These are phyloP conservation scores for Protobothrops flavoviridis DNA, from an alignment of 2,113 vertebrate species.

Conservation along the genomic window DNA sequence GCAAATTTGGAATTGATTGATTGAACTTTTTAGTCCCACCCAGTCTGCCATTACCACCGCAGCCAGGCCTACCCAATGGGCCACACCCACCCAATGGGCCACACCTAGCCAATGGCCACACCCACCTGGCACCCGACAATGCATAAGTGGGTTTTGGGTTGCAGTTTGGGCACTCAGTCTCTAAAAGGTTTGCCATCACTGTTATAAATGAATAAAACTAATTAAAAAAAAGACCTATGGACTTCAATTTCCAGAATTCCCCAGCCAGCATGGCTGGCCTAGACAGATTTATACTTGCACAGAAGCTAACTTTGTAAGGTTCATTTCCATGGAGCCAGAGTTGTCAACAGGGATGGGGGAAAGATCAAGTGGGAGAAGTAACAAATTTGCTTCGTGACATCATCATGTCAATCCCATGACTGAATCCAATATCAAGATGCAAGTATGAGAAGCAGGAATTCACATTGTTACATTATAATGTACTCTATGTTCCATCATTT, in stretches of 20 bases:
- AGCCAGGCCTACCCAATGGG: too few relatives aligned
- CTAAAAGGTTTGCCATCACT: too few relatives aligned
- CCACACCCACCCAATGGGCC: too few relatives aligned
- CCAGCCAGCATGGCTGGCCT: background rate
- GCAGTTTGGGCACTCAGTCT: too few relatives aligned
- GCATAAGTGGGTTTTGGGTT: too few relatives aligned
- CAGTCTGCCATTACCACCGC: too few relatives aligned
- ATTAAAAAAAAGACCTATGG: background rate
- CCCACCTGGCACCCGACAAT: too few relatives aligned
- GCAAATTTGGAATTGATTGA: too few relatives aligned
- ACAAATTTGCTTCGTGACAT: background rate
- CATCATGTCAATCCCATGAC: background rate
- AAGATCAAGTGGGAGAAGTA: background rate
- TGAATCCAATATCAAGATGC: background rate
- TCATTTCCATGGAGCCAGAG: background rate
- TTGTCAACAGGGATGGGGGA: background rate
- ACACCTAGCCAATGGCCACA: too few relatives aligned
- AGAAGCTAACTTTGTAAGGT: accelerated
- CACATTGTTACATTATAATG: background rate
- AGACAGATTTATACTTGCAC: accelerated
- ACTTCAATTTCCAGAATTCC: background rate
- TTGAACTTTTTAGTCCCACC: too few relatives aligned
- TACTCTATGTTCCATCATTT: background rate
- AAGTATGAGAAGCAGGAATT: background rate
- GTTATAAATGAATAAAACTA: too few relatives aligned